These are phyloP conservation scores for Flexamia atlantica DNA, from an alignment of 2,888 invertebrate genomes.

Conservation along the genomic window DNA sequence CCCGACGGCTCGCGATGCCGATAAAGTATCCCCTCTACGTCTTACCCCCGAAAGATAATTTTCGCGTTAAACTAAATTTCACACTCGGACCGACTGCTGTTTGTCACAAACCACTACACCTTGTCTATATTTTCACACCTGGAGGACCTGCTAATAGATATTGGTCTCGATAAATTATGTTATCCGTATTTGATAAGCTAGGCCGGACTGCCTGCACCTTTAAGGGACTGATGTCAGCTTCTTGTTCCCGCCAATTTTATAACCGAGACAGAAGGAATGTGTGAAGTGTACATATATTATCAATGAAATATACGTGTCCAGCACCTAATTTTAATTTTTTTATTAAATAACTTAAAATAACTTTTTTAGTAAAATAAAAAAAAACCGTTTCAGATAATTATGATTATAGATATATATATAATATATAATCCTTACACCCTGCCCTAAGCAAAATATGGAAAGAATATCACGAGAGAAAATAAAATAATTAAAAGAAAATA, in stretches of 20 bases:
- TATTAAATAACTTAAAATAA: too few species aligned
- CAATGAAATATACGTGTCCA: too few species aligned
- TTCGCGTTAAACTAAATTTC: constrained; percentile 63
- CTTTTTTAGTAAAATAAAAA: too few species aligned
- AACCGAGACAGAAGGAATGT: too few species aligned
- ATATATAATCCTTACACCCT: too few species aligned
- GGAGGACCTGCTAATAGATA: constrained; percentile 56
- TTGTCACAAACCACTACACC: constrained; percentile 56
- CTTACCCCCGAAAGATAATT: constrained; percentile 59
- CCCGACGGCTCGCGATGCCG: constrained; percentile 51
- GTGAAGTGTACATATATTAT: too few species aligned
- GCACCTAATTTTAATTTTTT: too few species aligned
- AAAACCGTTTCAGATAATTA: too few species aligned
- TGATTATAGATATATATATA: too few species aligned
- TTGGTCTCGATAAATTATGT: constrained; percentile 56
- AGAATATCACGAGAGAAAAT: too few species aligned
- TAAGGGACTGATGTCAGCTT: background rate
- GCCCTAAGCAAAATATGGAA: too few species aligned
- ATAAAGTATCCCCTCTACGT: constrained; percentile 62
- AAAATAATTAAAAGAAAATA: too few species aligned
- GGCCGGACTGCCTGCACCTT: constrained; percentile 20
- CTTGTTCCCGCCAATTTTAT: background rate
- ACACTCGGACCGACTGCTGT: constrained; percentile 56
- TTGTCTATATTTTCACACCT: constrained; percentile 56
- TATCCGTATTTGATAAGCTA: constrained; percentile 42